phyloP scores from a whole-genome alignment of 2,888 invertebrate species.

The Rapana venosa region DNA sequence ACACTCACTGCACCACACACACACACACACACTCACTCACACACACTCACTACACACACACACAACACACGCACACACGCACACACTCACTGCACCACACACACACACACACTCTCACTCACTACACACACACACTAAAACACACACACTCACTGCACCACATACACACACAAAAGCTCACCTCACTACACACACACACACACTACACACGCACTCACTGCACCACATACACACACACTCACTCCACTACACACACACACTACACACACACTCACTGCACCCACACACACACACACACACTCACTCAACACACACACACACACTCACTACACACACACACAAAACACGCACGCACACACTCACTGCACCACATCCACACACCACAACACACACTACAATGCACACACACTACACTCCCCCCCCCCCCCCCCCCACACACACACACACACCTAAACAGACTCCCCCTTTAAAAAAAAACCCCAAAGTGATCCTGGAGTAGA shows the following conservation, averaged over 20 bases:
- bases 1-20: background rate
- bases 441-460: background rate
- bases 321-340: conserved; percentile 3
- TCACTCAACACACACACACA: background rate
- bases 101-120: conserved; percentile 18
- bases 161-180: too few relatives aligned
- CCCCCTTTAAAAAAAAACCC: too few relatives aligned
- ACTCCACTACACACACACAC: background rate
- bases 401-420: too few relatives aligned
- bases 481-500: too few relatives aligned
- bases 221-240: conserved; percentile 11
- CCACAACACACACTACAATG: too few relatives aligned
- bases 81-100: background rate
- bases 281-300: too few relatives aligned
- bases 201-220: background rate
- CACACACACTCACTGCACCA: too few relatives aligned
- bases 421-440: too few relatives aligned
- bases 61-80: too few relatives aligned
- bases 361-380: background rate
- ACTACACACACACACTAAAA: background rate
- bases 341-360: conserved; percentile 12
- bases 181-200: background rate
- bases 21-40: background rate
- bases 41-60: too few relatives aligned
- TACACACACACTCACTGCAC: background rate